Conservation (phyloP, 1,140 invertebrate genomes). For the Drosophila seguyi region DNA sequence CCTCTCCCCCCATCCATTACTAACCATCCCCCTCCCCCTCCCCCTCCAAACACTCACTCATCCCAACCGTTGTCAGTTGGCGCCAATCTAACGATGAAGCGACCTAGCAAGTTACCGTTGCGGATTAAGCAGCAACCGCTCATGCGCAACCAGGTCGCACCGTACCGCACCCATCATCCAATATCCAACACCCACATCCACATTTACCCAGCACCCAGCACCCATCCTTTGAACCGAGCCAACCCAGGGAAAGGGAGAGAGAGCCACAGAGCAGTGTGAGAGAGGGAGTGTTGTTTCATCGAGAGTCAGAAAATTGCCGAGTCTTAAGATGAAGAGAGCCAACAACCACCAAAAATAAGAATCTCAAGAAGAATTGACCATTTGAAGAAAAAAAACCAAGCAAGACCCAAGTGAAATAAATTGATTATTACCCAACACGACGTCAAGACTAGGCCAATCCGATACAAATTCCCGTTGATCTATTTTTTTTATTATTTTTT, state of each 20-base stretch:
- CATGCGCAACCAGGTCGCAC: not conserved
- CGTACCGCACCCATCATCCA: not conserved
- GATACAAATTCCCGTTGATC: not conserved
- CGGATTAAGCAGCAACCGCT: constrained; percentile 10
- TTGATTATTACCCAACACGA: not conserved
- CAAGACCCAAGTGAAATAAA: not conserved
- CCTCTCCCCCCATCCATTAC: too few species aligned
- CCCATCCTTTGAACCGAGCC: constrained; percentile 1
- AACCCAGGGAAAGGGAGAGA: constrained; percentile 25
- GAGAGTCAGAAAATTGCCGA: not conserved
- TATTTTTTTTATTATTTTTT: not conserved
- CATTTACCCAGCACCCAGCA: constrained; percentile 13
- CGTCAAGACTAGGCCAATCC: not conserved
- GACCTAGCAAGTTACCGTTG: constrained; percentile 1
- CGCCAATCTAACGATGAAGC: constrained; percentile 4
- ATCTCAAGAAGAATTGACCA: not conserved
- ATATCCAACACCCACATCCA: not conserved
- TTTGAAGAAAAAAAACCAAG: not conserved
- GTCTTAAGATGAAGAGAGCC: not conserved
- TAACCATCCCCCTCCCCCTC: too few species aligned
- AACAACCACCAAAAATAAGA: not conserved
- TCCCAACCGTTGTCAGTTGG: too few species aligned
- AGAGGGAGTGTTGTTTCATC: constrained; percentile 3
- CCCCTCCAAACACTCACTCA: too few species aligned
- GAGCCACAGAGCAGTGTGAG: constrained; percentile 13